Evolutionary conservation across 2,797 vertebrate species (phyloP).

Genomic region (Pelobates cultripes): DNA sequence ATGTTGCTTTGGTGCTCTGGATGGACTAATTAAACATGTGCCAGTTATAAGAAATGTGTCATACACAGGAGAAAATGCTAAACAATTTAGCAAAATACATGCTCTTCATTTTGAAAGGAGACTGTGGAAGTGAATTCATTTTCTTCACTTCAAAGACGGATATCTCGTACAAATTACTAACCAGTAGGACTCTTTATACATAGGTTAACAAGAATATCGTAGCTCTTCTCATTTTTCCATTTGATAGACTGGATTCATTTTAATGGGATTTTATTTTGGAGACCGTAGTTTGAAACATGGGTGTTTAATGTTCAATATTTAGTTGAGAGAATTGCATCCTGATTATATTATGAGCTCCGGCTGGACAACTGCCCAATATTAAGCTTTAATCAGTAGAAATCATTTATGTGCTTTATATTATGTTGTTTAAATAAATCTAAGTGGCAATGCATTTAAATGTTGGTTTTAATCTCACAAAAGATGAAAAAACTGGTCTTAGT

Average conservation of each 20-base stretch:
- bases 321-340: constrained; percentile 20
- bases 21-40: too few relatives aligned
- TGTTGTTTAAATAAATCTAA: constrained; percentile 53
- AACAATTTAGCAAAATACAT: too few relatives aligned
- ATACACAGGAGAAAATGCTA: too few relatives aligned
- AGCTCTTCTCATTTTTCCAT: not conserved
- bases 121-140: too few relatives aligned
- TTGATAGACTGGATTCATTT: constrained; percentile 29
- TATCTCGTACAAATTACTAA: too few relatives aligned
- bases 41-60: too few relatives aligned
- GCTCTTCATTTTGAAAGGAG: too few relatives aligned
- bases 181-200: too few relatives aligned
- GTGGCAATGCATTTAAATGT: constrained; percentile 56
- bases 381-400: constrained; percentile 48
- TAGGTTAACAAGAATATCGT: too few relatives aligned
- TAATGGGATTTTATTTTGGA: constrained; percentile 43
- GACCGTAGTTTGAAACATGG: constrained; percentile 27
- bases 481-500: constrained; percentile 2
- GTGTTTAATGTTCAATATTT: constrained; percentile 47
- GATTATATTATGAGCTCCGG: constrained; percentile 40
- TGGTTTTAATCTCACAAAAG: constrained; percentile 26
- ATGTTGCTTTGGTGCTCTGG: too few relatives aligned
- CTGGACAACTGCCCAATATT: constrained; percentile 38
- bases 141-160: too few relatives aligned
- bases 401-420: constrained; percentile 51